phyloP scores from a whole-genome alignment of 2,888 invertebrate species.

The Margaritifera margaritifera region DNA sequence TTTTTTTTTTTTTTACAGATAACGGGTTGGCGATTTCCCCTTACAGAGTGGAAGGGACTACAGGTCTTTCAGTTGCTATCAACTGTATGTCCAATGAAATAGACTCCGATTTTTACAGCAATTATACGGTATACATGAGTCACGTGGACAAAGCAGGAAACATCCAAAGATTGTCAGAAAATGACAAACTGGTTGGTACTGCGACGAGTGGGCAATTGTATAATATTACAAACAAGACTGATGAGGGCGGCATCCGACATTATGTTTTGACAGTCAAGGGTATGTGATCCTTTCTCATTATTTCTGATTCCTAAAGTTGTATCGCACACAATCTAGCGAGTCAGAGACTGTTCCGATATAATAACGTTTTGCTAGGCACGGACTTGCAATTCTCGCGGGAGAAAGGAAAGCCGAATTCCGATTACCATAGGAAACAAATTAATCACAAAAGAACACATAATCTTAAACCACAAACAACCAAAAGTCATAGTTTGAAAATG shows the following conservation, averaged over 20 bases:
- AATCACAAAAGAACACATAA: too few species aligned
- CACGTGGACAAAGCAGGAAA: constrained; percentile 10
- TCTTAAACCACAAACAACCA: too few species aligned
- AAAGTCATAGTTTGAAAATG: too few species aligned
- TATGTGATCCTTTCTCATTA: constrained; percentile 2
- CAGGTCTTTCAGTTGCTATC: constrained; percentile 16
- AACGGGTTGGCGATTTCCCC: constrained; percentile 24
- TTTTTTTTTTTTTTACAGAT: constrained; percentile 10
- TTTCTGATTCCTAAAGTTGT: not conserved
- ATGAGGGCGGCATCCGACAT: constrained; percentile 14
- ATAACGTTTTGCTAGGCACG: too few species aligned
- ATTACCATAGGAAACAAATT: too few species aligned
- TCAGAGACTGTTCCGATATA: too few species aligned
- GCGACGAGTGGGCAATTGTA: constrained; percentile 25
- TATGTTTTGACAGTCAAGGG: constrained; percentile 30
- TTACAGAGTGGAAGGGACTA: constrained; percentile 16
- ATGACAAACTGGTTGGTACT: constrained; percentile 5
- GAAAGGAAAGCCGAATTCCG: too few species aligned
- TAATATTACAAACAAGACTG: constrained; percentile 10
- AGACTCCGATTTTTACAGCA: constrained; percentile 4
- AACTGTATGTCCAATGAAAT: constrained; percentile 24
- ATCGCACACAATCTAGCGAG: too few species aligned
- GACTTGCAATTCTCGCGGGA: too few species aligned
- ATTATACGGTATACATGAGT: constrained; percentile 10
- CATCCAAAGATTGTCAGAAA: too few species aligned